These are phyloP conservation scores for Xyliphius kryptos DNA, from an alignment of 2,113 vertebrate species.

Conservation along the genomic window DNA sequence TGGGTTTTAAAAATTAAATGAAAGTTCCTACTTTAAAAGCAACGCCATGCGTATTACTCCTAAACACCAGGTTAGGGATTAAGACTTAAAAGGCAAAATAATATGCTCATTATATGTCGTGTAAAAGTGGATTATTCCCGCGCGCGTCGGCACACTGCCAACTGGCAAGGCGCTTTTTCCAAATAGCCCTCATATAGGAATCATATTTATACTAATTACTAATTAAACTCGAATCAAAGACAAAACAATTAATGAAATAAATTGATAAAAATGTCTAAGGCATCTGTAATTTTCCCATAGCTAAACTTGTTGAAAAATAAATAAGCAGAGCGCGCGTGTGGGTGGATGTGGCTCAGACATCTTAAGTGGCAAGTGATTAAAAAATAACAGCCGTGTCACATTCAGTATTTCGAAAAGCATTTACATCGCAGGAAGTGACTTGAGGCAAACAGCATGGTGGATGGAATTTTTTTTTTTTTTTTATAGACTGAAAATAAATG, in stretches of 20 bases:
- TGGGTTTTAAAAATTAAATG: too few species aligned
- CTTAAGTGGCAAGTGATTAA: slow-evolving; percentile 42
- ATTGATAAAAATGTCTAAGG: slow-evolving; percentile 8
- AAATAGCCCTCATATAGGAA: neutral
- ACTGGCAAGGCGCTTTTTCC: slow-evolving; percentile 3
- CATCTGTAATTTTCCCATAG: neutral
- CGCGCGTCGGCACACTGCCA: slow-evolving; percentile 1
- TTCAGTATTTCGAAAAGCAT: slow-evolving; percentile 25
- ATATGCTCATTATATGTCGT: slow-evolving; percentile 3
- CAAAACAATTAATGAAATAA: neutral
- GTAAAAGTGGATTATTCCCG: slow-evolving; percentile 5
- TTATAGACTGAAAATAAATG: slow-evolving; percentile 13
- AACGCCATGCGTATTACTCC: too few species aligned
- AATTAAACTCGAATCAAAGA: slow-evolving; percentile 22
- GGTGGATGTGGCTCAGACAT: slow-evolving; percentile 31
- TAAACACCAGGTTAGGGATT: neutral
- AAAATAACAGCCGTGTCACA: slow-evolving; percentile 37
- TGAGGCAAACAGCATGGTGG: slow-evolving; percentile 17
- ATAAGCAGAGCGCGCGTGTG: slow-evolving; percentile 19
- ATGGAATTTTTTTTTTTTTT: neutral
- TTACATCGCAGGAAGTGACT: slow-evolving; percentile 24
- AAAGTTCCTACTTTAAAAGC: too few species aligned
- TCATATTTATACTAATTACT: slow-evolving; percentile 1
- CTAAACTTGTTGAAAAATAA: slow-evolving; percentile 29
- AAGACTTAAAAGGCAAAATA: neutral